phyloP scores from a whole-genome alignment of 2,888 invertebrate species.

The Trissolcus japonicus region DNA sequence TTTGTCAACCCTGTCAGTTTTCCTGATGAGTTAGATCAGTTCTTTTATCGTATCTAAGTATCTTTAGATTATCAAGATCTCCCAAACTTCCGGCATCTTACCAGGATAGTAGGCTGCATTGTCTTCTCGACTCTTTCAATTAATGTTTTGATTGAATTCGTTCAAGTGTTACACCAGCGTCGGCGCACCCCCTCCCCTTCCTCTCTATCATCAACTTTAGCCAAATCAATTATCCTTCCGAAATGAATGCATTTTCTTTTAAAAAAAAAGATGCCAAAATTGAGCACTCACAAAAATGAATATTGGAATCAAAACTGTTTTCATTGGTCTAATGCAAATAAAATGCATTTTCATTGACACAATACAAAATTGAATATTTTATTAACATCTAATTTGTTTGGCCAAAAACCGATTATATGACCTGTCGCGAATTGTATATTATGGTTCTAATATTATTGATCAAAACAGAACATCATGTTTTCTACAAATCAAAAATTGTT shows the following conservation, averaged over 20 bases:
- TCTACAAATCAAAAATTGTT: no score
- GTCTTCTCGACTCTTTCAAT: constrained; percentile 76
- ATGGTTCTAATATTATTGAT: no score
- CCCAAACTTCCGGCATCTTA: constrained; percentile 68
- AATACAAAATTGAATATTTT: no score
- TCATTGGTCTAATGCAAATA: no score
- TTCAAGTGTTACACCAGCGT: constrained; percentile 55
- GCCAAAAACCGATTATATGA: no score
- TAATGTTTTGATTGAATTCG: constrained; percentile 77
- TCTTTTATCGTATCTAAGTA: constrained; percentile 61
- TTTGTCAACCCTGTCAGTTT: background rate
- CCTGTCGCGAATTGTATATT: no score
- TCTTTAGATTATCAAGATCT: constrained; percentile 75
- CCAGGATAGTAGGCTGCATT: constrained; percentile 67
- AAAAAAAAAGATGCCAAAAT: background rate
- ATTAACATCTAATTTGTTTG: no score
- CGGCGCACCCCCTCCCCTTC: no score
- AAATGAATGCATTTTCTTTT: background rate
- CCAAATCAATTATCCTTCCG: constrained; percentile 8
- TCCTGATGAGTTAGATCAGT: constrained; percentile 30
- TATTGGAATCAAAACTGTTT: no score
- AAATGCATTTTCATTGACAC: no score
- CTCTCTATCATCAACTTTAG: background rate
- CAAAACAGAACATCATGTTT: no score
- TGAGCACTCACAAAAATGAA: no score